Base-by-base conservation (phyloP, 30 jellyfish, hydroid and myxozoan species). In the Mastigias papua region DNA sequence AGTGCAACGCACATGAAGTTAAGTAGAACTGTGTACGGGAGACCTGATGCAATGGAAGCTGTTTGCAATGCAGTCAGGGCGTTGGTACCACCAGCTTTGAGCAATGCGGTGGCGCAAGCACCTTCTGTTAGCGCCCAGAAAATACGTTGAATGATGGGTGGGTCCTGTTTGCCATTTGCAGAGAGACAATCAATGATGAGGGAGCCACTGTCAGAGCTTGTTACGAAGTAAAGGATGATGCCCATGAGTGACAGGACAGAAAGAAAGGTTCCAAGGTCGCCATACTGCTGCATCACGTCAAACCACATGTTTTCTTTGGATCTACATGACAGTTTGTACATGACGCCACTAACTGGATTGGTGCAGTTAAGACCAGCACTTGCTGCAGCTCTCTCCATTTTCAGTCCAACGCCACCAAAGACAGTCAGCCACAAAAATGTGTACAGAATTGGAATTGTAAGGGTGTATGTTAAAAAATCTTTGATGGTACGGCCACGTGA, bases 61-160 rank as follows among this genome's bases (percentile, higher is more conserved):
- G 98, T 82, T 69, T 88, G 98, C 77, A 87, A 66, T 28, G 97
- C 98, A n/a, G 65, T 68, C 83, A 93, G 62, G 1, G 98, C 93
- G 0, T 81, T 74, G 9, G 75, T 33, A 22, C 98, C 98, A 10
- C 98, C 98, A 22, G 98, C 97, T 49, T 58, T 84, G 58, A 93
- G 76, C 89, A 93, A 34, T 15, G 96, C 98, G 25, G 98, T 93
- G 0, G 98, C 98, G 30, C 96, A 79, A 1, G 98, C 98, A n/a
- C 98, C 98, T 76, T 93, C 98, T 27, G 98, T 93, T 30, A 93
- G 51, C 15, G 98, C 97, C 98, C 98, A 93, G 87, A 93, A 93
- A 34, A 93, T 87, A 82, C 98, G 94, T 81, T 93, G 98, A 62
- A 88, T 22, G 25, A 88, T 62, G 23, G 98, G 98, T 15, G 98